Conservation (phyloP, 1,140 invertebrate genomes). For the Neodiprion lecontei region DNA sequence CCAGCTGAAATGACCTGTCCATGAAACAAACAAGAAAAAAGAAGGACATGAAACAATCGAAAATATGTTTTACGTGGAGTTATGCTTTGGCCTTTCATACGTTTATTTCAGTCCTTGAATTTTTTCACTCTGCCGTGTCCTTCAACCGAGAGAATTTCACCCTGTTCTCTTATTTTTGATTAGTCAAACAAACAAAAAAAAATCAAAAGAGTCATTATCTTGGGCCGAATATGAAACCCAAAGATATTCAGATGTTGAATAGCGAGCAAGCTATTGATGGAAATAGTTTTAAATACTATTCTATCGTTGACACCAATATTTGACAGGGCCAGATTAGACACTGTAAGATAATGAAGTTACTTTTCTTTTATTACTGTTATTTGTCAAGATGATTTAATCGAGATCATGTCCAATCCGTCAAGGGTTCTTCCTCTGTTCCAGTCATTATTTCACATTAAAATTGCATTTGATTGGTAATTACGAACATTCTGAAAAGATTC, state of each 20-base stretch:
- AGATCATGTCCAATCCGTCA: slow-evolving; percentile 35
- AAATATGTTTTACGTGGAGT: slow-evolving; percentile 16
- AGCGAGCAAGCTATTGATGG: slow-evolving; percentile 49
- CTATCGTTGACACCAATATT: slow-evolving; percentile 36
- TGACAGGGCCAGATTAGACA: slow-evolving; percentile 43
- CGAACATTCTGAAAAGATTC: no score
- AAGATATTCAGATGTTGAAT: slow-evolving; percentile 48
- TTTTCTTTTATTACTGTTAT: slow-evolving; percentile 46
- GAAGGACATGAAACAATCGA: slow-evolving; percentile 12
- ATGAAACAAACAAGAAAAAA: slow-evolving; percentile 14
- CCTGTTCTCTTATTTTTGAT: background rate
- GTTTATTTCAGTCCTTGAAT: slow-evolving; percentile 14
- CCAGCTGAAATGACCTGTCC: slow-evolving; percentile 28
- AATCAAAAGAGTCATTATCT: slow-evolving; percentile 1
- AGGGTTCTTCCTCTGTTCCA: no score
- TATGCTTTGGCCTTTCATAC: slow-evolving; percentile 17
- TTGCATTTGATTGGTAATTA: no score
- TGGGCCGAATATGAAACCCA: slow-evolving; percentile 48
- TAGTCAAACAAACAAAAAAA: background rate
- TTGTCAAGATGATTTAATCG: slow-evolving; percentile 37
- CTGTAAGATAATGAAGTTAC: slow-evolving; percentile 51
- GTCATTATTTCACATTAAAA: no score
- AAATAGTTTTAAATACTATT: slow-evolving; percentile 42
- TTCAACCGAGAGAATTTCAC: background rate
- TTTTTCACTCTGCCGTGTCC: background rate